Evolutionary conservation across 1,140 invertebrate genomes (phyloP), one percentile per base, ranked within the genome.

Genomic region (Brachionus rubens): DNA sequence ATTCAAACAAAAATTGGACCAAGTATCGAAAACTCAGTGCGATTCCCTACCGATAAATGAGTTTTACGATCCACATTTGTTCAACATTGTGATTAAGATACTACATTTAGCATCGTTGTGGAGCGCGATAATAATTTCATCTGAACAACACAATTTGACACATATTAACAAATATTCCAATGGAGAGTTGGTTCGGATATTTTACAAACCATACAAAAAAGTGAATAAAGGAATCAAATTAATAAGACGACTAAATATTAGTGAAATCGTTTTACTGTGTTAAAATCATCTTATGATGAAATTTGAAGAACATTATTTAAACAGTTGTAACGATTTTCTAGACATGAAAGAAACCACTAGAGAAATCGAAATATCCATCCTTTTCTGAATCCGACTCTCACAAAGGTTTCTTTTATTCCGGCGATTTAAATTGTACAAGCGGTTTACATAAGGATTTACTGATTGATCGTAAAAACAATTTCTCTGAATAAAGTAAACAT

Each of bases 231-330:
- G 52, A 30, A n/a, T 56, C 5, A 56, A 56, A 56, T 30, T 54
- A 14, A 56, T 30, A n/a, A 24, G 52, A 30, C 52, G 28, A 16
- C 52, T 56, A 30, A 30, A 30, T 56, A 24, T 28, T 16, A 56
- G 52, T 30, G 52, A 56, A 56, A 56, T 56, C 30, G 52, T 56
- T 30, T 30, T 33, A 30, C 52, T 28, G 16, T 56, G 33, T 33
- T 56, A 56, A 24, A 56, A 33, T 14, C 33, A 56, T 56, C 52
- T 56, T 56, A 16, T n/a, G 10, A 56, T 56, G 52, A 56, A 56
- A 56, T 56, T 56, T 56, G 33, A 56, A 30, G 24, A 56, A 30
- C 30, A 30, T 56, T 56, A 56, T 33, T n/a, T 30, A 33, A 33
- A 33, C 28, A 30, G 16, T 33, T 33, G 52, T 12, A 56, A 30